Evolutionary conservation across 2,113 vertebrate genomes (phyloP).

Genomic region (Cottus gobio): DNA sequence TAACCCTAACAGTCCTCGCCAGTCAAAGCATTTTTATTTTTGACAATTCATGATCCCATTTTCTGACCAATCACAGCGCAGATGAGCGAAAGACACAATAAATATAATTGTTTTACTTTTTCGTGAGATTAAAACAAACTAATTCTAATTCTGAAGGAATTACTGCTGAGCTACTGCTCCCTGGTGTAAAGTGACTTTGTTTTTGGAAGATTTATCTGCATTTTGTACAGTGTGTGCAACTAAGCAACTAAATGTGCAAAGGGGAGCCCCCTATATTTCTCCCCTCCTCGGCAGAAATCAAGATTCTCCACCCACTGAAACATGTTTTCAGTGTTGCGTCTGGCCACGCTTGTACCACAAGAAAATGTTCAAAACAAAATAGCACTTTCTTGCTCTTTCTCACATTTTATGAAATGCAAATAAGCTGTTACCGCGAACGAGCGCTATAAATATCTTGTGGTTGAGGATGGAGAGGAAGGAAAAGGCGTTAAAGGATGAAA

Average conservation of each 20-base stretch:
- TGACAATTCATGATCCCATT: neutral
- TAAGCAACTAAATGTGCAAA: slow-evolving; percentile 35
- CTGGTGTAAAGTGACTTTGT: neutral
- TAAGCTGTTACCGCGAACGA: neutral
- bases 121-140: neutral
- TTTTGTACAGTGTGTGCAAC: slow-evolving; percentile 29
- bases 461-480: slow-evolving; percentile 30
- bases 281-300: slow-evolving; percentile 70
- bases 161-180: no score
- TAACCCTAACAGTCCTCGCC: slow-evolving; percentile 55
- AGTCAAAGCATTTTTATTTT: neutral
- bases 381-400: neutral
- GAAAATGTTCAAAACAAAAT: slow-evolving; percentile 36
- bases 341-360: slow-evolving; percentile 29
- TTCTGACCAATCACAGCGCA: neutral
- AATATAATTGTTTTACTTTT: neutral
- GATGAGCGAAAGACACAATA: neutral
- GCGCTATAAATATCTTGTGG: slow-evolving; percentile 25
- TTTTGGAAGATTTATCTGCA: slow-evolving; percentile 15
- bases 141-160: neutral
- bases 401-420: neutral
- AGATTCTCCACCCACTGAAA: slow-evolving; percentile 70
- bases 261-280: slow-evolving; percentile 80
- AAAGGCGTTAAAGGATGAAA: slow-evolving; percentile 29
- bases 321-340: slow-evolving; percentile 53